Conservation (phyloP, 2,888 invertebrate genomes). For the Gymnocheta viridis region DNA sequence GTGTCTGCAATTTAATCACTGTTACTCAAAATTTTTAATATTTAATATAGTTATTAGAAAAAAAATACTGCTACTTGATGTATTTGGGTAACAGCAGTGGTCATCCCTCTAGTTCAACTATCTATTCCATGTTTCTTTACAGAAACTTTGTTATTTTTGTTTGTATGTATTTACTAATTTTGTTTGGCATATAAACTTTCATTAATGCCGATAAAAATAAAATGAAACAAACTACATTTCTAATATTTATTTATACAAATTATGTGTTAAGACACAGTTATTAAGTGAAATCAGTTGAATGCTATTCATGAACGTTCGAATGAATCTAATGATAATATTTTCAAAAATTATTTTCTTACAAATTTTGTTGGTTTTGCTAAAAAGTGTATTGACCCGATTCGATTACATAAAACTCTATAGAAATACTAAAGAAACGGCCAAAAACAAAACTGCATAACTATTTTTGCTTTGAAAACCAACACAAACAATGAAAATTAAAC, state of each 20-base stretch:
- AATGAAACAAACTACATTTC: not conserved
- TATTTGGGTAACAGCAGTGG: too few species aligned
- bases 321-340: not conserved
- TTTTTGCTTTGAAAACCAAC: not conserved
- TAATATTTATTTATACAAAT: not conserved
- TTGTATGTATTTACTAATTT: too few species aligned
- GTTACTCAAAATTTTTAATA: too few species aligned
- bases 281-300: not conserved
- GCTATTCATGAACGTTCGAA: not conserved
- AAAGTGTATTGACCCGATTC: not conserved
- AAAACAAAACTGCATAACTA: not conserved
- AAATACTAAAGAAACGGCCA: not conserved
- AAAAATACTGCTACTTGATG: too few species aligned
- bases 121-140: too few species aligned
- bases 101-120: too few species aligned
- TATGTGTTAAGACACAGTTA: not conserved
- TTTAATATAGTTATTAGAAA: too few species aligned
- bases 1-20: too few species aligned
- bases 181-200: too few species aligned
- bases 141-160: too few species aligned
- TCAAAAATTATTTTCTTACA: not conserved
- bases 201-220: too few species aligned
- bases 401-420: not conserved
- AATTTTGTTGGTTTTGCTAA: not conserved
- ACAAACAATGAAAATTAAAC: not conserved